A percentile compares a stretch with the other conserved stretches of the same genome.
phyloP scores from a whole-genome alignment of 2,888 invertebrate species.

The Dryobotodes eremita region DNA sequence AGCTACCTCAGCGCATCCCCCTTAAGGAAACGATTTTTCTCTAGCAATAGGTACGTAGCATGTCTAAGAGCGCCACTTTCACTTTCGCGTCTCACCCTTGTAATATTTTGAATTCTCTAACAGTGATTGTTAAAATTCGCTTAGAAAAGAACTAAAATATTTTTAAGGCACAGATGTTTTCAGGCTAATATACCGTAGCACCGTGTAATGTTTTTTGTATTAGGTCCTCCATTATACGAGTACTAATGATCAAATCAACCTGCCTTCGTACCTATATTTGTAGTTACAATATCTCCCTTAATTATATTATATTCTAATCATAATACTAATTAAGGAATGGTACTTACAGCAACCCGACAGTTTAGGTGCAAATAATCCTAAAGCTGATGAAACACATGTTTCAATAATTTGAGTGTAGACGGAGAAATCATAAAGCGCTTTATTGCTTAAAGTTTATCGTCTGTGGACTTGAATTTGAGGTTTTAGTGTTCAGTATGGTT shows the following conservation, averaged over 20 bases:
- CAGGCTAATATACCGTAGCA: not conserved
- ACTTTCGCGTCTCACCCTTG: not conserved
- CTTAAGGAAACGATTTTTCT: not conserved
- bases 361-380: conserved; percentile 43
- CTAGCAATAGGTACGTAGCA: not conserved
- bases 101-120: not conserved
- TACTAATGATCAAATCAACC: conserved; percentile 10
- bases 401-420: conserved; percentile 38
- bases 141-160: not conserved
- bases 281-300: conserved; percentile 16
- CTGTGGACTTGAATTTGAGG: conserved; percentile 1
- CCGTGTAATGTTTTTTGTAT: conserved; percentile 17
- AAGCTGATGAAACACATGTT: conserved; percentile 49
- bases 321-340: conserved; percentile 34
- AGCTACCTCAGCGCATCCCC: too few relatives aligned
- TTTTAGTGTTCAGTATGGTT: conserved; percentile 7
- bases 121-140: not conserved
- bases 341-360: conserved; percentile 22
- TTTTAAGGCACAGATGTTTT: not conserved
- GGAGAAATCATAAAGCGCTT: conserved; percentile 31
- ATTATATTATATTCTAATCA: conserved; percentile 48
- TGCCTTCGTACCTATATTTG: conserved; percentile 26
- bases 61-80: not conserved
- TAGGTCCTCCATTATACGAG: conserved; percentile 4
- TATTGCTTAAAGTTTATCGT: conserved; percentile 39